Evolutionary conservation across 2,113 vertebrate genomes (phyloP).

Genomic region (Strix uralensis): DNA sequence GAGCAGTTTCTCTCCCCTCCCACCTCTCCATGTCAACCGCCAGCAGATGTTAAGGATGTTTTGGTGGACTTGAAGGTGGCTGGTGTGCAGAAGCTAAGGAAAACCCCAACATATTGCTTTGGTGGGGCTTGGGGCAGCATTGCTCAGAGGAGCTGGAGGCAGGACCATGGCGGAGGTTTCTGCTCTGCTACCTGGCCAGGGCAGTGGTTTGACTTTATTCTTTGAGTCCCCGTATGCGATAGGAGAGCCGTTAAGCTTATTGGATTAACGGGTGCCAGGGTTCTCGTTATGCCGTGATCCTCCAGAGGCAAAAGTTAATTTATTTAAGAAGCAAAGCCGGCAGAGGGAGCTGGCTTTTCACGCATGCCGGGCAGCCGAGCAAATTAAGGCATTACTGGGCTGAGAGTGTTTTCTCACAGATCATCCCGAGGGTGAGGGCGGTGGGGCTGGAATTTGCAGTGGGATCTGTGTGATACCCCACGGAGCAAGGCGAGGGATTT

Average conservation of each 20-base stretch:
- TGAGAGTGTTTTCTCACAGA: background rate
- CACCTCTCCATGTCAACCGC: background rate
- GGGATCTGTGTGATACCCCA: background rate
- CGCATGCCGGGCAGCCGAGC: accelerated
- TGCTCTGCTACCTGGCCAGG: accelerated
- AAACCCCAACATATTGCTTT: background rate
- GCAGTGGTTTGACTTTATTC: background rate
- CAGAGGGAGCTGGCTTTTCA: conserved; percentile 52
- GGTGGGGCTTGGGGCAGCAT: background rate
- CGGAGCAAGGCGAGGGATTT: accelerated
- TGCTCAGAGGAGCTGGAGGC: accelerated
- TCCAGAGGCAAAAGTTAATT: background rate
- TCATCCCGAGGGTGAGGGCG: background rate
- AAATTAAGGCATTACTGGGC: background rate
- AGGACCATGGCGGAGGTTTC: accelerated
- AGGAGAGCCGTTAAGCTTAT: background rate
- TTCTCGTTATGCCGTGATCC: background rate
- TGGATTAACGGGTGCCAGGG: background rate
- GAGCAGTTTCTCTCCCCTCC: background rate
- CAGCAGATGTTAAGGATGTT: background rate
- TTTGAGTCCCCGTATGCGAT: background rate
- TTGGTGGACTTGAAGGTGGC: background rate
- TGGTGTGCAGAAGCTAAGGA: accelerated
- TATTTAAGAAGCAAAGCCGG: background rate
- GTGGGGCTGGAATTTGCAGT: background rate